Conservation (phyloP, 2,113 vertebrate genomes). For the Platysternon megacephalum region DNA sequence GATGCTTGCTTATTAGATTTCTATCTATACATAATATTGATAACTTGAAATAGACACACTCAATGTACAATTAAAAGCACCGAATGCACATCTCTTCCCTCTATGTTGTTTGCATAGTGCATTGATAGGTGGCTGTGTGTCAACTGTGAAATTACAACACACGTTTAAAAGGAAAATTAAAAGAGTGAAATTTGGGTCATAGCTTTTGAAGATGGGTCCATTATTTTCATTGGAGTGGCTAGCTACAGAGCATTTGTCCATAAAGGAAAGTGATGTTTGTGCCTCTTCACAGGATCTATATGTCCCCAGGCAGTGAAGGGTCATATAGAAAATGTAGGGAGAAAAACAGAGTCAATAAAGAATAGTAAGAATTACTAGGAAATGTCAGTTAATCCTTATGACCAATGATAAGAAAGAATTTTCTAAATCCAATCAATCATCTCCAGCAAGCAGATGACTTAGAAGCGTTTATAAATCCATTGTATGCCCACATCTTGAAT, state of each 20-base stretch:
- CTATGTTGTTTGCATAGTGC: neutral
- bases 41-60: neutral
- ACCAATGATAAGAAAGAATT: neutral
- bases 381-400: neutral
- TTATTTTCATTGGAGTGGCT: neutral
- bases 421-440: neutral
- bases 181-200: neutral
- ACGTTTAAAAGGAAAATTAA: neutral
- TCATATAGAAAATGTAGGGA: constrained; percentile 2
- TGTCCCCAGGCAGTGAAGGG: neutral
- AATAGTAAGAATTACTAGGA: neutral
- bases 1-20: neutral
- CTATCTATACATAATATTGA: neutral
- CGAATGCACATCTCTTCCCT: neutral
- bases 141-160: neutral
- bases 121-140: neutral
- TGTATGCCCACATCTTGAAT: too few species aligned
- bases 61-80: neutral
- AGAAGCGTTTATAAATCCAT: neutral
- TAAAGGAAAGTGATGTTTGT: neutral
- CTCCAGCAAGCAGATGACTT: neutral
- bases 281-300: neutral
- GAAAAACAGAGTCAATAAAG: neutral
- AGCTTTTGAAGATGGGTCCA: neutral
- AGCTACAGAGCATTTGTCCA: neutral